Evolutionary conservation across 1,140 invertebrate species (phyloP).

Genomic region (Zelostemma sp.): DNA sequence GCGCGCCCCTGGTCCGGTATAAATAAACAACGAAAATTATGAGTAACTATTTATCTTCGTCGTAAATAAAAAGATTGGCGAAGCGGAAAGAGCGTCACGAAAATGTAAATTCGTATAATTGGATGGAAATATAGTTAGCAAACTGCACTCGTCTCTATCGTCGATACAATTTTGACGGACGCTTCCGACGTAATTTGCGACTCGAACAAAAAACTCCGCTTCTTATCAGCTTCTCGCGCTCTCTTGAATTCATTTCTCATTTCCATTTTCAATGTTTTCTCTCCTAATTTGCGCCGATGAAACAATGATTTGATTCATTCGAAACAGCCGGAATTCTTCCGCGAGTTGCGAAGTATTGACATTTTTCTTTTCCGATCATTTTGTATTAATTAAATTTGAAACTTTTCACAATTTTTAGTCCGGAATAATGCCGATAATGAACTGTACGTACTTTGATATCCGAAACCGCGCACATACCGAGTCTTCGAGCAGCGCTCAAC

Average conservation of each 20-base stretch:
- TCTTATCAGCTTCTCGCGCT: conserved; percentile 19
- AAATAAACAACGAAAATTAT: conserved; percentile 52
- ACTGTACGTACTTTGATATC: too few species aligned
- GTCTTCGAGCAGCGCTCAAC: too few species aligned
- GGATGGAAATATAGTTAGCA: conserved; percentile 26
- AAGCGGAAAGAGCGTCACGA: too few species aligned
- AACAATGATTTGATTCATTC: too few species aligned
- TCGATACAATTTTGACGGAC: conserved; percentile 31
- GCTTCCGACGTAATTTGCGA: conserved; percentile 25
- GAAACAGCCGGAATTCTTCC: too few species aligned
- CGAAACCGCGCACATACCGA: too few species aligned
- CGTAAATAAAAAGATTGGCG: conserved; percentile 29
- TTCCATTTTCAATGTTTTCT: neutral
- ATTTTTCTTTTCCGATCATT: too few species aligned
- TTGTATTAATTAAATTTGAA: too few species aligned
- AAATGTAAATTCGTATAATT: conserved; percentile 46
- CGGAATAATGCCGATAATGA: too few species aligned
- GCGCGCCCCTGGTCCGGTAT: conserved; percentile 26
- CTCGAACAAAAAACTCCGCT: conserved; percentile 10
- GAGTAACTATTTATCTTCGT: conserved; percentile 46
- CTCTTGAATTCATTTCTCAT: neutral
- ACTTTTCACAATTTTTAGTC: too few species aligned
- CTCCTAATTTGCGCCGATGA: neutral
- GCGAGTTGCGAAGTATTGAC: too few species aligned
- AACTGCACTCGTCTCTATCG: conserved; percentile 30